Conservation (phyloP, 35 echinoderm and acorn worm genomes). For the Apostichopus parvimensis region DNA sequence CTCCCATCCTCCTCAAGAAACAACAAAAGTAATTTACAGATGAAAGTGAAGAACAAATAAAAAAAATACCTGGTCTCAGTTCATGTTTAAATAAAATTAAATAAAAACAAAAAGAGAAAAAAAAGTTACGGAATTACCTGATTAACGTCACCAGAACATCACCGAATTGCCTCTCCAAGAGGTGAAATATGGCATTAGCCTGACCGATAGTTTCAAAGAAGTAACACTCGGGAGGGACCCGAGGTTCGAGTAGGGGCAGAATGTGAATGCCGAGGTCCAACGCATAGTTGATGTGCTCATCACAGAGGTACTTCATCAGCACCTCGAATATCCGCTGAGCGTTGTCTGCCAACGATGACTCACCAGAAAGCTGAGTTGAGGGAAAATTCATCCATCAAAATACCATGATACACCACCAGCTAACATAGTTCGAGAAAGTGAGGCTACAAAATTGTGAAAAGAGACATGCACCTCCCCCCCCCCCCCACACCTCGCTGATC, state of each 20-base stretch:
- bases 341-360: conserved; percentile 81
- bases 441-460: too few relatives aligned
- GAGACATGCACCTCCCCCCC: too few relatives aligned
- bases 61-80: too few relatives aligned
- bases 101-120: neutral
- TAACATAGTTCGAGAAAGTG: too few relatives aligned
- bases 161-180: conserved; percentile 96
- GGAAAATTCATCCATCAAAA: neutral
- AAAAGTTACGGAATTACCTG: conserved; percentile 55
- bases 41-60: too few relatives aligned
- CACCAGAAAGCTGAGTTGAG: conserved; percentile 71
- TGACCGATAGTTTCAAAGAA: conserved; percentile 91
- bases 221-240: conserved; percentile 69
- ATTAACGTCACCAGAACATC: conserved; percentile 92
- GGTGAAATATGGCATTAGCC: conserved; percentile 96
- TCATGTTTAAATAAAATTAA: neutral
- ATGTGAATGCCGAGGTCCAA: conserved; percentile 88
- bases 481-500: too few relatives aligned
- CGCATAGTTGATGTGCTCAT: conserved; percentile 96
- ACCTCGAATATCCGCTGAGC: conserved; percentile 82
- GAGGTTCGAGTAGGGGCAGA: conserved; percentile 73
- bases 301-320: conserved; percentile 82
- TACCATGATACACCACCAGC: too few relatives aligned
- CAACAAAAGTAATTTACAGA: too few relatives aligned
- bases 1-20: too few relatives aligned